Conservation (phyloP, 2,113 vertebrate species). For the Myocastor coypus region DNA sequence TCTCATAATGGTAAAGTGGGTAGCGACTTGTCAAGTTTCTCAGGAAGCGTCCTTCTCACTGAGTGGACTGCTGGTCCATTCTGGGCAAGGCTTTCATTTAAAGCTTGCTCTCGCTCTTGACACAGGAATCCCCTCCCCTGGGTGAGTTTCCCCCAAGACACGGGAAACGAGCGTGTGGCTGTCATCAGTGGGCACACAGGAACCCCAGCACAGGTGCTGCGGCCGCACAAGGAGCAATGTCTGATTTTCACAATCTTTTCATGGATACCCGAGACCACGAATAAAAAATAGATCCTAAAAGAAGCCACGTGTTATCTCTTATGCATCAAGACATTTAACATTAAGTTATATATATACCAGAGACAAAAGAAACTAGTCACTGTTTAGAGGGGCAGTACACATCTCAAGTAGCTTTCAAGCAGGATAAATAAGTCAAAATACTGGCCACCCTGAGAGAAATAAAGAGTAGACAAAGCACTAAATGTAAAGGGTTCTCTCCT, state of each 20-base stretch:
- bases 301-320: slow-evolving; percentile 81
- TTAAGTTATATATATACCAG: slow-evolving; percentile 82
- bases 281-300: slow-evolving; percentile 77
- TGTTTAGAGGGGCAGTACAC: slow-evolving; percentile 83
- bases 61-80: slow-evolving; percentile 76
- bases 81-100: slow-evolving; percentile 42
- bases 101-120: background rate
- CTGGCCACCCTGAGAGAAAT: slow-evolving; percentile 89
- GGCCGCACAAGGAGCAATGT: slow-evolving; percentile 76
- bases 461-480: slow-evolving; percentile 85
- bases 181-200: slow-evolving; percentile 62
- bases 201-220: slow-evolving; percentile 75
- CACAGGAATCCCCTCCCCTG: slow-evolving; percentile 70
- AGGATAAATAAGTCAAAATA: slow-evolving; percentile 86
- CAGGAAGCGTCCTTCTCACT: slow-evolving; percentile 90
- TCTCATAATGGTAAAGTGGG: slow-evolving; percentile 86
- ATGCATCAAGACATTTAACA: slow-evolving; percentile 84
- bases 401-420: slow-evolving; percentile 85
- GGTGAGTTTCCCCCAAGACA: slow-evolving; percentile 73
- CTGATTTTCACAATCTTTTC: slow-evolving; percentile 65
- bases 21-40: slow-evolving; percentile 92
- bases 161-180: slow-evolving; percentile 33
- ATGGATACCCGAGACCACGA: slow-evolving; percentile 80
- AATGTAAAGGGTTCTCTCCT: slow-evolving; percentile 79
- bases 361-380: slow-evolving; percentile 84